Percentiles rank a stretch among this genome's conserved stretches.
These are phyloP conservation scores for Drosophila nr. perissopoda DNA, from an alignment of 2,888 invertebrate species.

Conservation along the genomic window DNA sequence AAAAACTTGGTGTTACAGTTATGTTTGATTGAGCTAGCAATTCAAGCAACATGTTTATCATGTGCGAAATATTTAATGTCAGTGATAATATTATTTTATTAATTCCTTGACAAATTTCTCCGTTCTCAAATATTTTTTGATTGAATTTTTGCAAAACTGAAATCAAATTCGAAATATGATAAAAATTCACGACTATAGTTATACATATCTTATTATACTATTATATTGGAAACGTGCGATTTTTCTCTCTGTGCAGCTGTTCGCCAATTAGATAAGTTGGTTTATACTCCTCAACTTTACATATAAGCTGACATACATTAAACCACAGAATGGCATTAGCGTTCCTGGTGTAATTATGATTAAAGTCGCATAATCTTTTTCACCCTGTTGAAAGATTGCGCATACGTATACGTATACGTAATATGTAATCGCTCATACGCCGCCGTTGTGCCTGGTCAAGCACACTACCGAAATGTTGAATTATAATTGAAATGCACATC, in stretches of 20 bases:
- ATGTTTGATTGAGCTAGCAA: neutral
- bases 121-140: too few relatives aligned
- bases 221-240: neutral
- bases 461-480: conserved; percentile 19
- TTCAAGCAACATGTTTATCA: too few relatives aligned
- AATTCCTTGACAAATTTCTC: too few relatives aligned
- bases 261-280: conserved; percentile 40
- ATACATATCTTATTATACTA: too few relatives aligned
- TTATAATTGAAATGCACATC: conserved; percentile 21
- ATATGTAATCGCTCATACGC: conserved; percentile 56
- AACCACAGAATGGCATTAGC: conserved; percentile 49
- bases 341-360: conserved; percentile 67
- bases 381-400: neutral
- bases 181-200: too few relatives aligned
- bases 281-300: conserved; percentile 40
- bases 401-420: neutral
- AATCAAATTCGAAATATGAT: too few relatives aligned
- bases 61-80: too few relatives aligned
- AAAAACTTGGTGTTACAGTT: neutral
- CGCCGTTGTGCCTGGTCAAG: conserved; percentile 24
- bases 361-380: conserved; percentile 59
- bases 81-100: too few relatives aligned
- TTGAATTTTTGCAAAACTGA: too few relatives aligned
- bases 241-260: neutral
- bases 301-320: neutral